Percentiles rank a stretch among this genome's conserved stretches.
Conservation (phyloP, 2,113 vertebrate genomes). For the Bos taurus region DNA sequence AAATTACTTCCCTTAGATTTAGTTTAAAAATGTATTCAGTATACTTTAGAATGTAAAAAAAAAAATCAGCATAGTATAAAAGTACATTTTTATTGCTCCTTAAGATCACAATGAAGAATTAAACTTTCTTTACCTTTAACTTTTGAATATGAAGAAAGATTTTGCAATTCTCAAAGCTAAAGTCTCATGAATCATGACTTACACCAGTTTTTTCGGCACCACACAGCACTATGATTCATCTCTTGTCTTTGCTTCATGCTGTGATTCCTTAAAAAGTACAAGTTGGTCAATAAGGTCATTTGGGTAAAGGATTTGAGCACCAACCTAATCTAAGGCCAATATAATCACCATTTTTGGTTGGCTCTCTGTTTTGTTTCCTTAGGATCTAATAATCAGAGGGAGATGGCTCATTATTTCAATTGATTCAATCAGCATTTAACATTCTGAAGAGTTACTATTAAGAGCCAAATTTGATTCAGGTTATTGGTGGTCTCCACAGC, state of each 20-base stretch:
- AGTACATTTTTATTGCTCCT: not conserved
- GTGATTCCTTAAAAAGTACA: not conserved
- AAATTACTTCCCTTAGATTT: not conserved
- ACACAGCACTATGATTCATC: not conserved
- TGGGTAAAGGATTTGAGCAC: not conserved
- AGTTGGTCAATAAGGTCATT: not conserved
- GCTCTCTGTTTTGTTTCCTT: not conserved
- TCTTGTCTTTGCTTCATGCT: conserved; percentile 7
- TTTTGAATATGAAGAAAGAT: not conserved
- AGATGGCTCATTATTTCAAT: not conserved
- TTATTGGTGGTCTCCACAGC: not conserved
- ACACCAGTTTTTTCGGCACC: not conserved
- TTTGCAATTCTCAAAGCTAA: not conserved
- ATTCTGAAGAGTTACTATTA: not conserved
- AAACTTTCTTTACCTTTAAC: conserved; percentile 5
- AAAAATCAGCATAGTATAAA: not conserved
- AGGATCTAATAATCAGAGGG: not conserved
- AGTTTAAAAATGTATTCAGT: conserved; percentile 25
- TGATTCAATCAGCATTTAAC: not conserved
- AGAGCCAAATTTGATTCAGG: not conserved
- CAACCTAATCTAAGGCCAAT: not conserved
- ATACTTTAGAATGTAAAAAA: not conserved
- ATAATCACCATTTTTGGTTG: not conserved
- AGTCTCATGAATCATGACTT: conserved; percentile 10
- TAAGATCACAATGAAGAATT: not conserved